Conservation (phyloP, 2,113 vertebrate genomes). For the Scopus umbretta region DNA sequence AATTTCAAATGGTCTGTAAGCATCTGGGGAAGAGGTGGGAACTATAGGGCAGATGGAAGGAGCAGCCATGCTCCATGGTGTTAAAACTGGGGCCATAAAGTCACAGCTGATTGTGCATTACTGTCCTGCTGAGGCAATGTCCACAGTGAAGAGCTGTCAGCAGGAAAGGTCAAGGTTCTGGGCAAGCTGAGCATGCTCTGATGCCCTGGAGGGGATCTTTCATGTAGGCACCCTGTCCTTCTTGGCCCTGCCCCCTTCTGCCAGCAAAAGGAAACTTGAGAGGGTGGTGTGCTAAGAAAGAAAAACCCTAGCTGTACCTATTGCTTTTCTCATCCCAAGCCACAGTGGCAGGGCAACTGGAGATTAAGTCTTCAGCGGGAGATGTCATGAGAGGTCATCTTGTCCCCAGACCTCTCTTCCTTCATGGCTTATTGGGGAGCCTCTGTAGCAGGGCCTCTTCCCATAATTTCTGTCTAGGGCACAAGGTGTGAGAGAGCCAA, state of each 20-base stretch:
- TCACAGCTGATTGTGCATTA: background rate
- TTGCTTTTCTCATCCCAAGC: background rate
- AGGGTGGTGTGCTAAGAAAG: background rate
- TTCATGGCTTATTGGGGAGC: background rate
- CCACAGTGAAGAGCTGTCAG: background rate
- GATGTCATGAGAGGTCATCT: background rate
- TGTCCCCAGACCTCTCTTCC: background rate
- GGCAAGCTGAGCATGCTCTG: background rate
- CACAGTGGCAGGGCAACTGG: background rate
- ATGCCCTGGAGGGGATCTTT: background rate
- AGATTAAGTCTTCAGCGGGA: background rate
- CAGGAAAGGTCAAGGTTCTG: background rate
- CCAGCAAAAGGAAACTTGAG: background rate
- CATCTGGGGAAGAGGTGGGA: background rate
- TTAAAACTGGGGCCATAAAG: background rate
- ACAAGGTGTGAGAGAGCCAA: rapidly evolving
- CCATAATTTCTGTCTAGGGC: background rate
- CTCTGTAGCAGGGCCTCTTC: background rate
- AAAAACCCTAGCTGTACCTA: background rate
- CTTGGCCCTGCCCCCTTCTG: background rate
- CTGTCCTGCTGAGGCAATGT: background rate
- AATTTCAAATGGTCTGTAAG: background rate
- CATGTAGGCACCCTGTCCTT: background rate
- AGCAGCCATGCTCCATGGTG: background rate
- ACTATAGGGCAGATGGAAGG: background rate